Evolutionary conservation across 2,888 invertebrate species (phyloP).

Genomic region (Odontothrips loti): DNA sequence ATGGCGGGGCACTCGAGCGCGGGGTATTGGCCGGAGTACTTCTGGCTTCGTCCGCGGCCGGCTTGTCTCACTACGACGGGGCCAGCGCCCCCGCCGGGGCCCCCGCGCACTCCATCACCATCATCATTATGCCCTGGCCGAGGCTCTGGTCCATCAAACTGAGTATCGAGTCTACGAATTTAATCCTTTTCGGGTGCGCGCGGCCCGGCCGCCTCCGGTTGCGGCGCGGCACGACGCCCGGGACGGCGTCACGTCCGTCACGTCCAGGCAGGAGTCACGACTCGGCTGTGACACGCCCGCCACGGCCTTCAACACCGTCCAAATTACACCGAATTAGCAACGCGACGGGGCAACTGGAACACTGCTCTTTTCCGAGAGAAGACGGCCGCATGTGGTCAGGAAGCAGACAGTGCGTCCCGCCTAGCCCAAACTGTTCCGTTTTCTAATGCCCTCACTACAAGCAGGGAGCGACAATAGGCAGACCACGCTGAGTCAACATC

Average conservation of each 20-base stretch:
- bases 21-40: neutral
- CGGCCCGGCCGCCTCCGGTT: neutral
- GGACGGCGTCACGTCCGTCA: neutral
- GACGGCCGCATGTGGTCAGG: neutral
- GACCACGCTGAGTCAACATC: no score
- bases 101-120: neutral
- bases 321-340: neutral
- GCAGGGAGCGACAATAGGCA: no score
- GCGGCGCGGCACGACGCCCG: neutral
- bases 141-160: neutral
- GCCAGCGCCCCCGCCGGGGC: neutral
- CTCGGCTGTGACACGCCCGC: neutral
- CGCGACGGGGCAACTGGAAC: neutral
- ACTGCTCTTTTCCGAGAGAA: neutral
- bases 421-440: no score
- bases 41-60: neutral
- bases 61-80: no score
- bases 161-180: neutral
- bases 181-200: neutral
- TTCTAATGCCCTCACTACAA: no score
- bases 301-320: neutral
- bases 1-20: neutral
- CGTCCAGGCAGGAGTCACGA: neutral
- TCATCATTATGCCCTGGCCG: neutral
- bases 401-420: neutral